These are phyloP conservation scores for Machimus atricapillus DNA, from an alignment of 2,888 invertebrate genomes.

Conservation along the genomic window DNA sequence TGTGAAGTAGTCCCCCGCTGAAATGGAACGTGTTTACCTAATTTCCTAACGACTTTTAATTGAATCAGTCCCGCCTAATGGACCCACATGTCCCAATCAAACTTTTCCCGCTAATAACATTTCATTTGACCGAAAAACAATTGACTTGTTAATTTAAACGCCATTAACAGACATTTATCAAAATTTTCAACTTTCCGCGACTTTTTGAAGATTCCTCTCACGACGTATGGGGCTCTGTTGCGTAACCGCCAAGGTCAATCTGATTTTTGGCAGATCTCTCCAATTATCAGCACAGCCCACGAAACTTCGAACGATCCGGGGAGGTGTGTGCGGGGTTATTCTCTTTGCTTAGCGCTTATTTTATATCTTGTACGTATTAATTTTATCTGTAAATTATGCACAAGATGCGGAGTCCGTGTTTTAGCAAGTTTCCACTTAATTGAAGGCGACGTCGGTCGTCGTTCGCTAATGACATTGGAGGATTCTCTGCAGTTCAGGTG, in stretches of 20 bases:
- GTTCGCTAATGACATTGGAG: not conserved
- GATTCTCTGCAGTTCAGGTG: not conserved
- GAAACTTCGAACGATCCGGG: not conserved
- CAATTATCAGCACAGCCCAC: conserved; percentile 6
- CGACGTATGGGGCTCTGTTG: not conserved
- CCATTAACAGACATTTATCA: conserved; percentile 2
- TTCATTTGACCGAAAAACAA: conserved; percentile 7
- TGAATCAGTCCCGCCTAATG: not conserved
- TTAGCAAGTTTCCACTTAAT: not conserved
- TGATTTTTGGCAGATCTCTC: not conserved
- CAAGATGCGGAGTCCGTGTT: not conserved
- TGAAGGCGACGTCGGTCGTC: not conserved
- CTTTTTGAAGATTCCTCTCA: not conserved
- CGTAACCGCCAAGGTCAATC: conserved; percentile 11
- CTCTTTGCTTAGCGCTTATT: conserved; percentile 10
- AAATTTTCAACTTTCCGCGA: conserved; percentile 1
- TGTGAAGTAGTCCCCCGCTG: not conserved
- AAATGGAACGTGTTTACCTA: conserved; percentile 16
- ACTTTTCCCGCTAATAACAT: not conserved
- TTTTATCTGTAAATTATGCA: conserved; percentile 17
- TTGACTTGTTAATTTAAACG: not conserved
- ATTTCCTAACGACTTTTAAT: not conserved
- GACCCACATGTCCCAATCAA: not conserved
- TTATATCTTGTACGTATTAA: conserved; percentile 26
- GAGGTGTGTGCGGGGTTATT: not conserved